A percentile compares a stretch with the other conserved stretches of the same genome.
phyloP scores from a whole-genome alignment of 1,140 invertebrate species.

The Drosophila biarmipes region DNA sequence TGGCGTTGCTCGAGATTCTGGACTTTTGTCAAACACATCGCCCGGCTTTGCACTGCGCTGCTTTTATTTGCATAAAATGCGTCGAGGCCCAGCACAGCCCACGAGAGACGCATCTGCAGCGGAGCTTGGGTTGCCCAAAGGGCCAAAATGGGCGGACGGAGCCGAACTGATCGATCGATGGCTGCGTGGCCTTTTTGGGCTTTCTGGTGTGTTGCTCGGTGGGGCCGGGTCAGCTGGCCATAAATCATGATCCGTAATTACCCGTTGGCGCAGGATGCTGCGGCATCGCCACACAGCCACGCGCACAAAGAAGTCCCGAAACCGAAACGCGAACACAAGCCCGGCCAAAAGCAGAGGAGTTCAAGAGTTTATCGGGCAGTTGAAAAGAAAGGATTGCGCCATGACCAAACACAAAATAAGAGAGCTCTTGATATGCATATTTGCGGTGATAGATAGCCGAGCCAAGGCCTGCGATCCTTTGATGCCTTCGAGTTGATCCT shows the following conservation, averaged over 20 bases:
- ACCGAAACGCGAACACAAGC: background rate
- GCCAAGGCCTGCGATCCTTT: constrained; percentile 30
- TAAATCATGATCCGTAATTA: constrained; percentile 83
- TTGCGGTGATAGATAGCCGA: constrained; percentile 66
- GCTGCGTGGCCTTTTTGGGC: constrained; percentile 41
- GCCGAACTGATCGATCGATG: constrained; percentile 82
- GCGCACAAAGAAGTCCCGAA: constrained; percentile 46
- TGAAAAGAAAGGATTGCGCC: constrained; percentile 66
- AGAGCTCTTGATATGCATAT: constrained; percentile 39
- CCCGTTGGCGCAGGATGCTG: constrained; percentile 82
- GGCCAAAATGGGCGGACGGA: constrained; percentile 83
- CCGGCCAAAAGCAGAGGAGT: constrained; percentile 22
- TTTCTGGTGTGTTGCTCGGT: constrained; percentile 5
- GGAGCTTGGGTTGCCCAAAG: constrained; percentile 62
- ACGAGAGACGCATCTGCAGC: constrained; percentile 25
- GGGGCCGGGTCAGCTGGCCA: constrained; percentile 54
- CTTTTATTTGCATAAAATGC: constrained; percentile 72
- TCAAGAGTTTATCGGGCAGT: constrained; percentile 69
- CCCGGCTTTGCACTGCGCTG: constrained; percentile 8
- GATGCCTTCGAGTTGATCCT: constrained; percentile 28
- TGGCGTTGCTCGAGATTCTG: constrained; percentile 55
- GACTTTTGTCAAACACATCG: constrained; percentile 71
- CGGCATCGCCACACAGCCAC: constrained; percentile 71
- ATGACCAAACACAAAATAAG: constrained; percentile 64
- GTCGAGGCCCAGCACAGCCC: constrained; percentile 1